Base-by-base conservation (phyloP, 2,113 vertebrate species). In the Psittacula cyanocephala region DNA sequence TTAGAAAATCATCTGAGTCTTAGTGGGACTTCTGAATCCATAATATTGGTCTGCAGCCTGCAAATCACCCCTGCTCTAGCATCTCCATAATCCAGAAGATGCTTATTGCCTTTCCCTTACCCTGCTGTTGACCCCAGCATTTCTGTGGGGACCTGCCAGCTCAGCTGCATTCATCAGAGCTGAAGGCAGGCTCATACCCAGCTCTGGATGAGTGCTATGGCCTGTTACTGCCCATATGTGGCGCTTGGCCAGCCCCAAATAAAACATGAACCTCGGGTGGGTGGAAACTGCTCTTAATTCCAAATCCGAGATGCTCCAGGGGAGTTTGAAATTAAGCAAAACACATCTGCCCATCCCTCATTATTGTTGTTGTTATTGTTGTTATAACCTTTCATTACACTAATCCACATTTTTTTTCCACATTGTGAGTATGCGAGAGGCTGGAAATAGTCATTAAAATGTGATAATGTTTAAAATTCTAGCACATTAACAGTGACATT, bases 401-500 rank as follows among this genome's bases (percentile, higher is more conserved):
- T 92, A 89, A 97, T 91, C 79, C 93, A 25, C 83, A 71, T 82
- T 94, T 96, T 94, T 94, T 93, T 90, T 97, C 92, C 96, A 91
- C 96, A 79, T 89, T 90, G 86, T 60, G 89, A 87, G 90, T 72
- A 91, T 80, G 85, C 3, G 57, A 96, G 94, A 91, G 88, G 80
- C 86, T 96, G 82, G 93, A 91, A 96, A 72, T 62, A 55, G 93
- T 90, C 96, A 97, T 97, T 97, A 98, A 97, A 98, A 97, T 64
- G 83, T 13, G 59, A 98, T 98, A 97, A 97, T 91, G 96, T 96
- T 97, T 97, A 96, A 97, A 97, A 96, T 98, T 97, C 96, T 86
- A 93, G 80, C 89, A 89, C 95, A 97, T 98, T 98, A 97, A 91
- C 96, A 88, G 78, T 97, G 97, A 98, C 98, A 98, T 97, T 97